A percentile compares a stretch with the other conserved stretches of the same genome.
These are phyloP conservation scores for Drosophila anomelani DNA, from an alignment of 2,888 invertebrate genomes.

Conservation along the genomic window DNA sequence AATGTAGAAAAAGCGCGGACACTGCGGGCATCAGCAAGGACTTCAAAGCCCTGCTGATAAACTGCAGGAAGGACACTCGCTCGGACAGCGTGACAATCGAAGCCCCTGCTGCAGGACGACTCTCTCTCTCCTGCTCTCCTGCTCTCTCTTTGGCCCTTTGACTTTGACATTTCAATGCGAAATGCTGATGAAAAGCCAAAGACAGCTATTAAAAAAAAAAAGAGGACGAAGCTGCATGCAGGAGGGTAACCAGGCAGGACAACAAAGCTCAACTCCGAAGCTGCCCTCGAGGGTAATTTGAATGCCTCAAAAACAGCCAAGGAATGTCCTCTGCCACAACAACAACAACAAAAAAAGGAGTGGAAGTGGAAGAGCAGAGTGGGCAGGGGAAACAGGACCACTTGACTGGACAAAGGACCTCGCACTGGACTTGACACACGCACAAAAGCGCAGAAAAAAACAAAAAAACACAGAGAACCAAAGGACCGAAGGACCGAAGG, in stretches of 20 bases:
- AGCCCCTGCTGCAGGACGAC: conserved; percentile 55
- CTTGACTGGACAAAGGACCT: conserved; percentile 69
- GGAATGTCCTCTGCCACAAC: conserved; percentile 51
- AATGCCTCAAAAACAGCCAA: conserved; percentile 57
- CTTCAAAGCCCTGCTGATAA: conserved; percentile 73
- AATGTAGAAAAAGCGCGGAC: conserved; percentile 38
- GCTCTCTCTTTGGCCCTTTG: conserved; percentile 54
- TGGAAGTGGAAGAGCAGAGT: neutral
- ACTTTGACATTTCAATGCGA: conserved; percentile 80
- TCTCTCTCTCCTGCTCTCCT: neutral
- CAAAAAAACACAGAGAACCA: neutral
- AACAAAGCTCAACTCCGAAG: conserved; percentile 61
- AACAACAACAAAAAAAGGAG: conserved; percentile 16
- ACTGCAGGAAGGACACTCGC: conserved; percentile 55
- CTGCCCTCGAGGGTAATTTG: conserved; percentile 76
- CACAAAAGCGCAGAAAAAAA: conserved; percentile 55
- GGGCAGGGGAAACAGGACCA: conserved; percentile 41
- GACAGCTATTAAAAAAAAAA: conserved; percentile 58
- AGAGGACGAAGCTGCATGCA: neutral
- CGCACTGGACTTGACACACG: conserved; percentile 77
- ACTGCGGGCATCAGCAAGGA: conserved; percentile 39
- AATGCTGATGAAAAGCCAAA: conserved; percentile 80
- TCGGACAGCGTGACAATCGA: conserved; percentile 17
- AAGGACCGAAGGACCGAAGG: neutral
- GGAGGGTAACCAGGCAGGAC: conserved; percentile 46